Conservation (phyloP, 2,888 invertebrate genomes). For the Habroteleia sp. region DNA sequence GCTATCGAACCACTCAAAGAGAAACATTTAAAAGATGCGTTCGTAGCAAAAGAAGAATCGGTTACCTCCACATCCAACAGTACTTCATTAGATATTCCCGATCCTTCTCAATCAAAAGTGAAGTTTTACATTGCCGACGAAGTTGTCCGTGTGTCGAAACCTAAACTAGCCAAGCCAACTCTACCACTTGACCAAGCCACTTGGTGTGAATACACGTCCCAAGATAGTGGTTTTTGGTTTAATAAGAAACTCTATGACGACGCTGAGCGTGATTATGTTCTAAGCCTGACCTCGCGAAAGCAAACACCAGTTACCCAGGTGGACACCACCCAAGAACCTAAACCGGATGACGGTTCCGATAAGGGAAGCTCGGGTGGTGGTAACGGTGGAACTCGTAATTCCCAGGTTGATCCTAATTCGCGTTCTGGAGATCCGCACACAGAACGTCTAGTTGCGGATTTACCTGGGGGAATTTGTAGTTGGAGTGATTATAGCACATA, state of each 20-base stretch:
- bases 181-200: slow-evolving; percentile 36
- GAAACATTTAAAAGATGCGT: too few species aligned
- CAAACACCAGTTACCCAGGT: slow-evolving; percentile 68
- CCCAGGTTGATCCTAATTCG: slow-evolving; percentile 66
- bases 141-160: slow-evolving; percentile 72
- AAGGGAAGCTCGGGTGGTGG: slow-evolving; percentile 83
- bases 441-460: slow-evolving; percentile 86
- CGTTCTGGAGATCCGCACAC: slow-evolving; percentile 81
- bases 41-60: too few species aligned
- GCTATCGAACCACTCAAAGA: too few species aligned
- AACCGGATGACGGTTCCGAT: slow-evolving; percentile 81
- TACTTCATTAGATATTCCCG: slow-evolving; percentile 28
- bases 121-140: slow-evolving; percentile 78
- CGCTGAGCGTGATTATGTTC: slow-evolving; percentile 85
- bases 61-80: background rate
- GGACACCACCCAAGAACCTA: slow-evolving; percentile 69
- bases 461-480: slow-evolving; percentile 90
- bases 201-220: slow-evolving; percentile 72
- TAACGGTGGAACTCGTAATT: slow-evolving; percentile 80
- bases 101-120: slow-evolving; percentile 68
- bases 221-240: slow-evolving; percentile 84
- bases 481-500: slow-evolving; percentile 92
- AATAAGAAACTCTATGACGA: slow-evolving; percentile 85
- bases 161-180: slow-evolving; percentile 56
- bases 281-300: slow-evolving; percentile 82